phyloP scores from a whole-genome alignment of 2,797 vertebrate genomes.

The Menidia menidia region DNA sequence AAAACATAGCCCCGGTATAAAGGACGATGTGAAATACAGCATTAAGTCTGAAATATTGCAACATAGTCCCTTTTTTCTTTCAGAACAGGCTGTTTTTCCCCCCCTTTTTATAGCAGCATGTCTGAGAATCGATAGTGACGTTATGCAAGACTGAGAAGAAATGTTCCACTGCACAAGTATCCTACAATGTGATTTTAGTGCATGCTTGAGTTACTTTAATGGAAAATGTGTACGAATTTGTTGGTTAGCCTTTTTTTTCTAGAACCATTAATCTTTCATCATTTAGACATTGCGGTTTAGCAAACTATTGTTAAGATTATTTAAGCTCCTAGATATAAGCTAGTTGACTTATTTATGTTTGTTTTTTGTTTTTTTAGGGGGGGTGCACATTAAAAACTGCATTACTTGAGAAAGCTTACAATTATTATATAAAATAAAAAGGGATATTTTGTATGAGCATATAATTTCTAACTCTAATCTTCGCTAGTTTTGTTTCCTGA shows the following conservation, averaged over 20 bases:
- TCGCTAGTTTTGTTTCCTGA: too few relatives aligned
- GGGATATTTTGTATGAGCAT: background rate
- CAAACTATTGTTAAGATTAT: too few relatives aligned
- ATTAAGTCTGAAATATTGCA: conserved; percentile 17
- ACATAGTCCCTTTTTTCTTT: conserved; percentile 4
- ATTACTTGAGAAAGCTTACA: conserved; percentile 33
- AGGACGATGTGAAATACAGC: conserved; percentile 18
- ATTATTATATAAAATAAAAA: background rate
- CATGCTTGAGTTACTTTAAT: conserved; percentile 6
- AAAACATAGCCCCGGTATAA: background rate
- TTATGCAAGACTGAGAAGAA: conserved; percentile 45
- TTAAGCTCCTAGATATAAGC: too few relatives aligned
- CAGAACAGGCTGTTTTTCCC: conserved; percentile 2
- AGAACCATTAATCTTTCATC: conserved; percentile 22
- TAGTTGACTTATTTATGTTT: too few relatives aligned
- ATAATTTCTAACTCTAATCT: background rate
- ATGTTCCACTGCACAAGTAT: conserved; percentile 31
- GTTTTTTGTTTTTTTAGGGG: too few relatives aligned
- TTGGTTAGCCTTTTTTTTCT: conserved; percentile 18
- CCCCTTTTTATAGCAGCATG: conserved; percentile 38
- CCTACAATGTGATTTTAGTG: background rate
- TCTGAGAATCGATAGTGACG: conserved; percentile 38
- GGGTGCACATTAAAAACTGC: conserved; percentile 19
- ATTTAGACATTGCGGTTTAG: background rate
- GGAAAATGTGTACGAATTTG: conserved; percentile 19